Evolutionary conservation across 30 jellyfish, hydroid and myxozoan genomes (phyloP).

Genomic region (Pseudorhiza aurosa): DNA sequence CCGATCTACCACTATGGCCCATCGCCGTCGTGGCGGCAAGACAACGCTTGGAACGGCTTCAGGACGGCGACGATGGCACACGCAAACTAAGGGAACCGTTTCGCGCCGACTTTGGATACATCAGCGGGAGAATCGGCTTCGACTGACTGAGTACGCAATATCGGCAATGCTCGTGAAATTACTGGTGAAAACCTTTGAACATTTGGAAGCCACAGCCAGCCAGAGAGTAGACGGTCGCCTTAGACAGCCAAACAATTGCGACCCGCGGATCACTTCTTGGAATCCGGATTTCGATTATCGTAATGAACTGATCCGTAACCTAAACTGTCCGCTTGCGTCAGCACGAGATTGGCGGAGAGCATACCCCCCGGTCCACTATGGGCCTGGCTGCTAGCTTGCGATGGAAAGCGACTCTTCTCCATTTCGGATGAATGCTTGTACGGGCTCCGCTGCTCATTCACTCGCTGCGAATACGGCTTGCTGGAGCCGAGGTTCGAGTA

Average conservation of each 20-base stretch:
- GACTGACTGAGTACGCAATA: no score
- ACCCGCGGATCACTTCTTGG: slow-evolving; percentile 6
- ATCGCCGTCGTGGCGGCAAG: no score
- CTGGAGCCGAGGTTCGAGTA: slow-evolving; percentile 36
- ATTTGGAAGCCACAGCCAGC: no score
- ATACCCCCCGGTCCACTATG: slow-evolving; percentile 61
- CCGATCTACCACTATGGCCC: no score
- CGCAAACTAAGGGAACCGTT: no score
- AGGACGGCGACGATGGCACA: no score
- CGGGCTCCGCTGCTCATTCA: slow-evolving; percentile 73
- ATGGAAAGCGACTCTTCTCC: slow-evolving; percentile 52
- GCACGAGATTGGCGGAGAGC: slow-evolving; percentile 65
- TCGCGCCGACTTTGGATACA: no score
- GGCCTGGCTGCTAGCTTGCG: slow-evolving; percentile 66
- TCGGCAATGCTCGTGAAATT: no score
- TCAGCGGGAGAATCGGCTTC: no score
- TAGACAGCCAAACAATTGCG: background rate
- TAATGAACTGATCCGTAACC: slow-evolving; percentile 66
- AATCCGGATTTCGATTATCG: slow-evolving; percentile 60
- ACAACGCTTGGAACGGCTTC: no score
- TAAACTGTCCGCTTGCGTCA: slow-evolving; percentile 66
- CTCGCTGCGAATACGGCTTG: slow-evolving; percentile 33
- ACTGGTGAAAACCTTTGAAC: no score
- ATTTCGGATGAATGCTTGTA: slow-evolving; percentile 55
- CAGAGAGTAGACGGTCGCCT: no score